Base-by-base conservation (phyloP, 2,797 vertebrate species). In the Chelon labrosus region DNA sequence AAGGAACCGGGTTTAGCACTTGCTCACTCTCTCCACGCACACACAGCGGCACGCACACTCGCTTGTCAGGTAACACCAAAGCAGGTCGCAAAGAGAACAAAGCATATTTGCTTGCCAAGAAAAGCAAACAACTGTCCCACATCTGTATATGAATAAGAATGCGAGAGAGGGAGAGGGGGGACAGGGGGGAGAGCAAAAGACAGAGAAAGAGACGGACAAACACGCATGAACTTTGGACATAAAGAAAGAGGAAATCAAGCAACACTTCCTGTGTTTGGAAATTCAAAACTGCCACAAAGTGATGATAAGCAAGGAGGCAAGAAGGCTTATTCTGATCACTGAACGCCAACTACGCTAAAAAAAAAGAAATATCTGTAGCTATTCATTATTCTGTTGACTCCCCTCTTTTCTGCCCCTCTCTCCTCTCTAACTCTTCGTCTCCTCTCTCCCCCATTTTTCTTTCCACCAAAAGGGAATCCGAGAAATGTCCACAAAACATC, bases 51-150 rank as follows among this genome's bases (percentile, higher is more conserved):
- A 10, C 3, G 47, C 46, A 71, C 55, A 59, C 71, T 70, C 46
- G 66, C 81, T 65, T 58, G 75, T 88, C 83, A 90, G 80, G 75
- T 84, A 89, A 90, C 82, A 85, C 78, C 75, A 85, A 85, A 91
- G 84, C 46, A 58, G 71, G 65, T 78, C 70, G 77, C 65, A 84
- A 82, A 85, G 72, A 93, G 87, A 94, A 93, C 88, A 94, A 93
- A 93, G 93, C 88, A 93, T 93, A 92, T 92, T 92, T 92, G 80
- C 85, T 82, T 86, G 82, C 85, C 81, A 92, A 85, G 87, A 88
- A 92, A 90, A 91, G 88, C 90, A 93, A 93, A 93, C 87, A 93
- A 84, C 70, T 69, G 79, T 83, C 72, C 68, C 80, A 85, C 90
- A 88, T 91, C 83, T 88, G 88, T 80, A 80, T 71, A 77, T 74